phyloP scores from a whole-genome alignment of 2,113 vertebrate genomes.

The Corvus hawaiiensis region DNA sequence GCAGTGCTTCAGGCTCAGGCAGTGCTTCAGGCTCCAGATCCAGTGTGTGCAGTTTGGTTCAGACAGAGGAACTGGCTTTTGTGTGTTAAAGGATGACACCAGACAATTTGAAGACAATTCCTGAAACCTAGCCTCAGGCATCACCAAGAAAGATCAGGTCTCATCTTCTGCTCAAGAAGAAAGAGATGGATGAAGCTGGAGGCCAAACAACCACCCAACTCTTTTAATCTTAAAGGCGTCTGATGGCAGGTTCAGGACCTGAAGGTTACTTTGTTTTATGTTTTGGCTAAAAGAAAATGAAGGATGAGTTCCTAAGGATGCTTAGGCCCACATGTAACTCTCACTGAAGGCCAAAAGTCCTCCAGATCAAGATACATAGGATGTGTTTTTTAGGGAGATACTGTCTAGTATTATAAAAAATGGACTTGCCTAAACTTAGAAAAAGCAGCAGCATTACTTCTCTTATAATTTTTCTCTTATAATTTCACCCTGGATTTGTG shows the following conservation, averaged over 20 bases:
- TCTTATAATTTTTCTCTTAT: not conserved
- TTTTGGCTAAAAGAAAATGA: not conserved
- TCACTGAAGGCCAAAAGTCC: not conserved
- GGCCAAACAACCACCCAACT: not conserved
- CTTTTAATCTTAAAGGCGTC: not conserved
- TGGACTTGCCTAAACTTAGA: not conserved
- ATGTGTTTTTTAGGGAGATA: not conserved
- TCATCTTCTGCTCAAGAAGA: not conserved
- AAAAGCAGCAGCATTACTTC: not conserved
- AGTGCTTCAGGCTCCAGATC: not conserved
- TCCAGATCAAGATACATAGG: not conserved
- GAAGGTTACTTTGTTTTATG: not conserved
- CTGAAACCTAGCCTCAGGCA: not conserved
- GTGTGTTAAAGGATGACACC: not conserved
- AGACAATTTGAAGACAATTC: not conserved
- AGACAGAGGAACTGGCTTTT: not conserved
- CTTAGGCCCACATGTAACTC: not conserved
- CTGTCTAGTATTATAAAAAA: not conserved
- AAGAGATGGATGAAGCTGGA: not conserved
- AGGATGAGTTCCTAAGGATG: not conserved
- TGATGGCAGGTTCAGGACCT: not conserved
- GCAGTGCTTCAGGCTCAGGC: not conserved
- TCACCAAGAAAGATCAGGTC: not conserved
- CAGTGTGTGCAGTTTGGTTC: not conserved
- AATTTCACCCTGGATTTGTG: not conserved